Percentiles rank a stretch among this genome's conserved stretches.
phyloP scores from a whole-genome alignment of 2,113 vertebrate genomes.

The Lipotes vexillifer region DNA sequence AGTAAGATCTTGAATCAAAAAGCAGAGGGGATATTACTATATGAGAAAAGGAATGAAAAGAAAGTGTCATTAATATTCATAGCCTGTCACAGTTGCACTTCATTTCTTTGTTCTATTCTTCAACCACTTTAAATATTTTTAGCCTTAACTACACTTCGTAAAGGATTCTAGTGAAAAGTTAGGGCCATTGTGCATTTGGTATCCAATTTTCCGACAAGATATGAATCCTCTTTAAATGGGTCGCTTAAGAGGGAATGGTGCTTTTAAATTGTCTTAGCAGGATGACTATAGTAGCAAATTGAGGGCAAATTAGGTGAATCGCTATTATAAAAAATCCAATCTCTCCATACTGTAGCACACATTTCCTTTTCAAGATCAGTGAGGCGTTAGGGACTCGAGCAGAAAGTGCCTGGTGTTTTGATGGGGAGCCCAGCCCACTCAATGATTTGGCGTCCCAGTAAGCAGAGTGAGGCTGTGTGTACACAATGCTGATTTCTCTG shows the following conservation, averaged over 20 bases:
- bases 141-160: constrained; percentile 39
- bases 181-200: constrained; percentile 24
- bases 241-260: background rate
- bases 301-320: constrained; percentile 59
- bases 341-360: background rate
- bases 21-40: background rate
- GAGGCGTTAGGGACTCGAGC: background rate
- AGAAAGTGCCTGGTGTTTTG: background rate
- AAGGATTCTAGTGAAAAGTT: constrained; percentile 54
- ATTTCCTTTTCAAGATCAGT: constrained; percentile 17
- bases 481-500: constrained; percentile 8
- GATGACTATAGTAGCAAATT: constrained; percentile 51
- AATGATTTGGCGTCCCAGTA: background rate
- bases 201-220: constrained; percentile 54
- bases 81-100: constrained; percentile 46
- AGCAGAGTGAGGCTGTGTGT: background rate
- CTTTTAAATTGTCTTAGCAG: constrained; percentile 31
- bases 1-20: constrained; percentile 53
- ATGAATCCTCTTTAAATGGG: constrained; percentile 44
- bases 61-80: constrained; percentile 64
- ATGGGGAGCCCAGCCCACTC: background rate
- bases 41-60: constrained; percentile 37
- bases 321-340: constrained; percentile 36
- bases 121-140: constrained; percentile 68
- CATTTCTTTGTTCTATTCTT: constrained; percentile 69